A percentile compares a stretch with the other conserved stretches of the same genome.
Evolutionary conservation across 2,797 vertebrate genomes (phyloP).

Genomic region (Pseudochromis fuscus): DNA sequence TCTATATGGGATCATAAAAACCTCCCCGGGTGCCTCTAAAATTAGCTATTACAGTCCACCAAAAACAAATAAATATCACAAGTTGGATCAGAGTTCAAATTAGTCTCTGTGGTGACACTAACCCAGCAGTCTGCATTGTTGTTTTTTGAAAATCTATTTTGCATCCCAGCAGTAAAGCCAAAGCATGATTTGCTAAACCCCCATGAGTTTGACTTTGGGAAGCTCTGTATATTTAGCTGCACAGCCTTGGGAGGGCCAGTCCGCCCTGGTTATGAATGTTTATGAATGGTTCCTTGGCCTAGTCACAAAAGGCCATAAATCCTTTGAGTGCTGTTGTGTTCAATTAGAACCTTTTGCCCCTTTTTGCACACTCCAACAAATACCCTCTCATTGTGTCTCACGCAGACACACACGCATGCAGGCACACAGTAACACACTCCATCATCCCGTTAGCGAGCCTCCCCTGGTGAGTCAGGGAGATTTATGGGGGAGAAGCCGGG

Average conservation of each 20-base stretch:
- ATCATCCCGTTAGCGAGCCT: constrained; percentile 65
- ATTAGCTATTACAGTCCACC: constrained; percentile 40
- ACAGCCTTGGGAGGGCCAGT: constrained; percentile 51
- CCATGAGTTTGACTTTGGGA: constrained; percentile 50
- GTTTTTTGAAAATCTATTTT: constrained; percentile 29
- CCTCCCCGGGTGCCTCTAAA: constrained; percentile 36
- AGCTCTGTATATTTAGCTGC: constrained; percentile 45
- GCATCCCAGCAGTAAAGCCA: constrained; percentile 27
- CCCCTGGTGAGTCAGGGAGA: constrained; percentile 77
- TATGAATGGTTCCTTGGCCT: constrained; percentile 71
- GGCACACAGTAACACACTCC: constrained; percentile 34
- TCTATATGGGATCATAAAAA: constrained; percentile 33
- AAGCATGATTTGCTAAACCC: constrained; percentile 35
- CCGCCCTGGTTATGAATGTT: constrained; percentile 67
- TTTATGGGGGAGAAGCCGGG: constrained; percentile 82
- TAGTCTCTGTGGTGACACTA: constrained; percentile 18
- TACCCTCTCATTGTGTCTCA: constrained; percentile 42
- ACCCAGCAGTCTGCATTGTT: constrained; percentile 6
- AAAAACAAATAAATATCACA: constrained; percentile 46
- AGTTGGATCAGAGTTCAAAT: constrained; percentile 35
- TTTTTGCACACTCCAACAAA: constrained; percentile 53
- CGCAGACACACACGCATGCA: constrained; percentile 19
- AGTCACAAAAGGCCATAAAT: constrained; percentile 73
- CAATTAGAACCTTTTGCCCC: constrained; percentile 71
- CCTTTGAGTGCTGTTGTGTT: constrained; percentile 68